Evolutionary conservation across 2,113 vertebrate species (phyloP), one percentile per base, ranked within the genome.

Genomic region (Phylloscopus trochilus): DNA sequence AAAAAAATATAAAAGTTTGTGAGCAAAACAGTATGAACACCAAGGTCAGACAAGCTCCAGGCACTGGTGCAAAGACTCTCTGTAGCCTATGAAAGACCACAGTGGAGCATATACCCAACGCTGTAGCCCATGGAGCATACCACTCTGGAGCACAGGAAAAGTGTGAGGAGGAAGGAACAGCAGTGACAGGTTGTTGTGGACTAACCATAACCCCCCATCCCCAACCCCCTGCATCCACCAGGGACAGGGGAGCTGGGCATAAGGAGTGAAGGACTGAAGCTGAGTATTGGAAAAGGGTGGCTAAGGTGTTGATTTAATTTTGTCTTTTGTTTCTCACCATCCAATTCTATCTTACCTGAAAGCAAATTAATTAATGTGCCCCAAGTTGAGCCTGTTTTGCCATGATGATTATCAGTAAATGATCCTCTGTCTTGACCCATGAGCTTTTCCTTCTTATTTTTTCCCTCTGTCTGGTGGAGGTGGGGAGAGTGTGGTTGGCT

Each of bases 141-240:
- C 28, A 60, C 1, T 5, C 51, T 15, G 9, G 15, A 53, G 15
- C 53, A 80, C 2, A 2, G 26, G 19, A 51, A 26, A 76, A n/a
- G 55, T 1, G 0, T 8, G 6, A 74, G 30, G 12, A 67, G 3
- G 14, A 52, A n/a, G 13, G 4, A 84, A 46, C 4, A 77, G 20
- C 11, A 51, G 12, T 21, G 8, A 63, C 4, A 2, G 60, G 30
- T 16, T 35, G 21, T 2, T 66, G 37, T 7, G 4, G 17, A 31
- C 20, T 41, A 10, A 89, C 6, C n/a, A 63, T 31, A 63, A 63
- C 75, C 3, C 21, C 21, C 7, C 21, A 30, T 7, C 30, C 18
- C 35, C 51, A 75, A 4, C 4, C 11, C 51, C 35, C 9, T 72
- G 43, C 44, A 81, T 14, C 18, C 51, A 74, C 7, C 15, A 74